A percentile compares a stretch with the other conserved stretches of the same genome.
phyloP scores from a whole-genome alignment of 2,113 vertebrate species.

The Aspiorhynchus laticeps region DNA sequence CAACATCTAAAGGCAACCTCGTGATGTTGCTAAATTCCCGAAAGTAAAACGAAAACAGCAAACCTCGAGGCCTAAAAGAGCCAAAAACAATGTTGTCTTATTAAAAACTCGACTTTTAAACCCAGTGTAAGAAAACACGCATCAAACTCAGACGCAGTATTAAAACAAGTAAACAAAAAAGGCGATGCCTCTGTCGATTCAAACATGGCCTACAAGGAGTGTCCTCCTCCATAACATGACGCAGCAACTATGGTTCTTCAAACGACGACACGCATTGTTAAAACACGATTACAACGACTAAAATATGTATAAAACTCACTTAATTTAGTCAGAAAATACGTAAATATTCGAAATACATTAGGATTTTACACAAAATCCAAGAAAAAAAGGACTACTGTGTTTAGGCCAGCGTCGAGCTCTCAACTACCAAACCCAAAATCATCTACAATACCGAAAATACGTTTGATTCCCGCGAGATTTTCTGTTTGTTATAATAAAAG shows the following conservation, averaged over 20 bases:
- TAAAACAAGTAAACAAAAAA: not conserved
- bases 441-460: not conserved
- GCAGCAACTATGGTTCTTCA: conserved; percentile 63
- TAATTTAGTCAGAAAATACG: not conserved
- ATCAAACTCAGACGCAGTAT: not conserved
- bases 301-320: not conserved
- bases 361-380: not conserved
- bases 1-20: not conserved
- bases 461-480: not conserved
- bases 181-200: not conserved
- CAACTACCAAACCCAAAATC: not conserved
- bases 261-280: not conserved
- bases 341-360: not conserved
- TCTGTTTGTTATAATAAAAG: not conserved
- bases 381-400: not conserved
- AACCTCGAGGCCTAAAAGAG: not conserved
- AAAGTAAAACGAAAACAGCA: not conserved
- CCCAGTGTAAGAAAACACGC: not conserved
- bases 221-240: conserved; percentile 65
- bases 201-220: conserved; percentile 6
- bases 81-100: not conserved
- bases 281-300: not conserved
- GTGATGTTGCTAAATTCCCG: not conserved
- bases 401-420: not conserved
- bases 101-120: not conserved